Evolutionary conservation across 2,113 vertebrate species (phyloP).

Genomic region (Ptilonorhynchus violaceus): DNA sequence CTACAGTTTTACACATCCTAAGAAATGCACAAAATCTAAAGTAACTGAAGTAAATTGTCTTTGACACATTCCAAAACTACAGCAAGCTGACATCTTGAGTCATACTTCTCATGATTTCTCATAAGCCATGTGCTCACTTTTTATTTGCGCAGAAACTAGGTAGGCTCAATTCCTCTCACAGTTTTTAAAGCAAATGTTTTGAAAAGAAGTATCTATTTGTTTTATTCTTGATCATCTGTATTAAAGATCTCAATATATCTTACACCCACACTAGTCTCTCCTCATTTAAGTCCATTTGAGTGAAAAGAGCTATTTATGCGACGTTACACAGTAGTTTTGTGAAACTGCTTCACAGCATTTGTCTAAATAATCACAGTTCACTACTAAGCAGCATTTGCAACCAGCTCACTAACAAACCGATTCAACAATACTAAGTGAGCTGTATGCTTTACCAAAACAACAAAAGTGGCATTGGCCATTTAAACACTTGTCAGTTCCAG

Average conservation of each 20-base stretch:
- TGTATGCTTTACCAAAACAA: neutral
- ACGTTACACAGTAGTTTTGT: neutral
- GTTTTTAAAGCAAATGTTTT: neutral
- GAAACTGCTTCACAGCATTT: neutral
- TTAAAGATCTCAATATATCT: neutral
- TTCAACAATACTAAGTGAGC: neutral
- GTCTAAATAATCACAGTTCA: neutral
- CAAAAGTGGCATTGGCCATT: neutral
- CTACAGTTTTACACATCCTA: neutral
- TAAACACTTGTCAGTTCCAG: neutral
- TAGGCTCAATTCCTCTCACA: neutral
- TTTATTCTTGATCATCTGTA: neutral
- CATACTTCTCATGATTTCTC: slow-evolving; percentile 8
- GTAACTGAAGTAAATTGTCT: neutral
- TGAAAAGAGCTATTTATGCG: neutral
- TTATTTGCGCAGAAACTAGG: slow-evolving; percentile 4
- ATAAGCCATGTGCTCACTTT: slow-evolving; percentile 11
- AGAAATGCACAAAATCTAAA: neutral
- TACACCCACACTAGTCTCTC: neutral
- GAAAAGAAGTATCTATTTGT: neutral
- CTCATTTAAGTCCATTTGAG: neutral
- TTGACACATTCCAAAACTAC: neutral
- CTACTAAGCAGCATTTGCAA: neutral
- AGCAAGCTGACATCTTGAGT: slow-evolving; percentile 27
- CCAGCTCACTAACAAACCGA: neutral